phyloP scores from a whole-genome alignment of 2,888 invertebrate genomes.

The Syritta pipiens region DNA sequence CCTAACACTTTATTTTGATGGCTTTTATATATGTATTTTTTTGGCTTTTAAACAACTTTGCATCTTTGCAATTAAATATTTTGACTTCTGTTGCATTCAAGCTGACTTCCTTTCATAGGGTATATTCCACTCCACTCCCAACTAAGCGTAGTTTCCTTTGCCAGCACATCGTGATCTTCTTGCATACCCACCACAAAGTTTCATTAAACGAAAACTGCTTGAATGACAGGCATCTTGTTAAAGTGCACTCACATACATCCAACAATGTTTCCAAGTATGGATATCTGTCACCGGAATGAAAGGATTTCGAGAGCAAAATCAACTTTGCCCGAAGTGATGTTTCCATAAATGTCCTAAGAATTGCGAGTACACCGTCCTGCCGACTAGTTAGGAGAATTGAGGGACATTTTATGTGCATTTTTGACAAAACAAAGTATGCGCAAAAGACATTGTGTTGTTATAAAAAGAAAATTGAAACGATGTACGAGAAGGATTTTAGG shows the following conservation, averaged over 20 bases:
- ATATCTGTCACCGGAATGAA: background rate
- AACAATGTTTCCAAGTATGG: background rate
- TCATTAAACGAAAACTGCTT: constrained; percentile 19
- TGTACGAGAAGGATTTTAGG: too few species aligned
- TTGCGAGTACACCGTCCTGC: background rate
- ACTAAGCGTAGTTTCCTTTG: background rate
- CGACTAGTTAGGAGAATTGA: constrained; percentile 10
- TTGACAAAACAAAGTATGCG: background rate
- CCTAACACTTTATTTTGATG: too few species aligned
- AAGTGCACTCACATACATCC: constrained; percentile 2
- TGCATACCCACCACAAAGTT: constrained; percentile 17
- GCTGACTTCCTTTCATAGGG: background rate
- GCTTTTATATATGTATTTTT: too few species aligned
- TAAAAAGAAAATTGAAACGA: too few species aligned
- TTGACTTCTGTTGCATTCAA: too few species aligned
- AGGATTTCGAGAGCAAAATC: constrained; percentile 4
- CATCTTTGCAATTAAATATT: too few species aligned
- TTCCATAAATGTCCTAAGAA: constrained; percentile 6
- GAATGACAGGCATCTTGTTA: constrained; percentile 23
- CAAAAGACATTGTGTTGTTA: too few species aligned
- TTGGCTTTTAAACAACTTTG: too few species aligned
- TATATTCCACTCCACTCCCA: background rate
- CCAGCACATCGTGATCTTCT: background rate
- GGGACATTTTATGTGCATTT: background rate
- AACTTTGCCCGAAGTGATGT: constrained; percentile 1